phyloP scores from a whole-genome alignment of 2,113 vertebrate species.

The Podarcis cretensis region DNA sequence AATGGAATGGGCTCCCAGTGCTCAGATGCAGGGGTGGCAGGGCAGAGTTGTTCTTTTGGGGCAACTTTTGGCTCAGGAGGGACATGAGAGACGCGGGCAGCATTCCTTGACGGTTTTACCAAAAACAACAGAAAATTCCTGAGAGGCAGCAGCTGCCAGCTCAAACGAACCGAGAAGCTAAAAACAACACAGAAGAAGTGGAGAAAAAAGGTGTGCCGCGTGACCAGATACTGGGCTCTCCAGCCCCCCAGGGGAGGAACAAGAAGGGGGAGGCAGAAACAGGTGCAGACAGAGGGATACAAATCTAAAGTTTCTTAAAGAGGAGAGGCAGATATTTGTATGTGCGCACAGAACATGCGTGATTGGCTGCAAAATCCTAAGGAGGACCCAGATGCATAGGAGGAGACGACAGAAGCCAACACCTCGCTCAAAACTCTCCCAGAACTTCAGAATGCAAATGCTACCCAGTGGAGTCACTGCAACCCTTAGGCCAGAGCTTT shows the following conservation, averaged over 20 bases:
- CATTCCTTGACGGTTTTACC: slow-evolving; percentile 51
- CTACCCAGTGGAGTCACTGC: too few relatives aligned
- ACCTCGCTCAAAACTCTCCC: too few relatives aligned
- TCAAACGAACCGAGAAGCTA: slow-evolving; percentile 1
- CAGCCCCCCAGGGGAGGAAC: neutral
- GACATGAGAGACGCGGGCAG: slow-evolving; percentile 31
- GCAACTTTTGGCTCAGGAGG: slow-evolving; percentile 7
- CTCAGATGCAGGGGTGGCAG: neutral
- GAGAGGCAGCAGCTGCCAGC: slow-evolving; percentile 33
- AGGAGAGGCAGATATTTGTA: neutral
- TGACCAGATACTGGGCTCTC: neutral
- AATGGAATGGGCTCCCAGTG: rapidly evolving
- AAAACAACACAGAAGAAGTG: slow-evolving; percentile 29
- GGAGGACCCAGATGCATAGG: too few relatives aligned
- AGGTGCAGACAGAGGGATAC: neutral
- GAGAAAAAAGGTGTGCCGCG: rapidly evolving
- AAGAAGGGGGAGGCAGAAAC: too few relatives aligned
- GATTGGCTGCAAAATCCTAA: too few relatives aligned
- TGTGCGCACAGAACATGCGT: too few relatives aligned
- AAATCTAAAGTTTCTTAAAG: neutral
- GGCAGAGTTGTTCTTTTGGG: neutral
- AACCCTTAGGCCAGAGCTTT: too few relatives aligned
- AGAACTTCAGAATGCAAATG: too few relatives aligned
- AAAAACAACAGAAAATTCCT: slow-evolving; percentile 64
- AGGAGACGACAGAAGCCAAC: too few relatives aligned